Conservation (phyloP, 1,140 invertebrate genomes). For the Temnothorax longispinosus region DNA sequence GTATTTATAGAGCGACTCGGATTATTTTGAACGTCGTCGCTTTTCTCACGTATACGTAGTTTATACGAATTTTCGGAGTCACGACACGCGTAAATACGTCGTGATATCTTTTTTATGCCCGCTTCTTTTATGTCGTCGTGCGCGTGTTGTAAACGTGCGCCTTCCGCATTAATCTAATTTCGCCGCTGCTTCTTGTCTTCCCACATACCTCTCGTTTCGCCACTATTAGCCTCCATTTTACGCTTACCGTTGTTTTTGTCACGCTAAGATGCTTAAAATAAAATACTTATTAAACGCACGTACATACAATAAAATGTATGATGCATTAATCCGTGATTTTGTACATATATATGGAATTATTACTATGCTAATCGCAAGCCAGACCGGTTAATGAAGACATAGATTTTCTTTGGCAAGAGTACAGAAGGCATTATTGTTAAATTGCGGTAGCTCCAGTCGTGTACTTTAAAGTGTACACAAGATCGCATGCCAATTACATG, state of each 20-base stretch:
- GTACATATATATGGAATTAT: background rate
- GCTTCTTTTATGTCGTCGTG: slow-evolving; percentile 3
- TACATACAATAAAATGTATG: too few species aligned
- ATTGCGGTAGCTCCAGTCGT: background rate
- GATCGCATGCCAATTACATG: background rate
- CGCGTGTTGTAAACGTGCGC: background rate
- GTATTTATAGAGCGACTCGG: slow-evolving; percentile 85
- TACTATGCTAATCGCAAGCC: background rate
- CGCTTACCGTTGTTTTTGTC: background rate
- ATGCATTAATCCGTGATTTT: background rate
- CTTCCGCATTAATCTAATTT: slow-evolving; percentile 43
- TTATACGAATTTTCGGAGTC: slow-evolving; percentile 55
- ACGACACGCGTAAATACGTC: slow-evolving; percentile 31
- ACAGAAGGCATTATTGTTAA: slow-evolving; percentile 54
- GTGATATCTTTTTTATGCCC: slow-evolving; percentile 38
- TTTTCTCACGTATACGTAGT: slow-evolving; percentile 79
- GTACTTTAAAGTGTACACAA: background rate
- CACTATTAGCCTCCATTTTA: background rate
- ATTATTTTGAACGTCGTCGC: slow-evolving; percentile 84
- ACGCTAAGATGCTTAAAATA: background rate
- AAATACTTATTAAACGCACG: background rate
- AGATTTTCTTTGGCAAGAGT: slow-evolving; percentile 74
- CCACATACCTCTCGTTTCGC: background rate
- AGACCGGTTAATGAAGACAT: background rate
- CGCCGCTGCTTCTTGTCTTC: background rate